Percentiles rank a stretch among this genome's conserved stretches.
These are phyloP conservation scores for Danio tinwini DNA, from an alignment of 2,797 vertebrate genomes.

Conservation along the genomic window DNA sequence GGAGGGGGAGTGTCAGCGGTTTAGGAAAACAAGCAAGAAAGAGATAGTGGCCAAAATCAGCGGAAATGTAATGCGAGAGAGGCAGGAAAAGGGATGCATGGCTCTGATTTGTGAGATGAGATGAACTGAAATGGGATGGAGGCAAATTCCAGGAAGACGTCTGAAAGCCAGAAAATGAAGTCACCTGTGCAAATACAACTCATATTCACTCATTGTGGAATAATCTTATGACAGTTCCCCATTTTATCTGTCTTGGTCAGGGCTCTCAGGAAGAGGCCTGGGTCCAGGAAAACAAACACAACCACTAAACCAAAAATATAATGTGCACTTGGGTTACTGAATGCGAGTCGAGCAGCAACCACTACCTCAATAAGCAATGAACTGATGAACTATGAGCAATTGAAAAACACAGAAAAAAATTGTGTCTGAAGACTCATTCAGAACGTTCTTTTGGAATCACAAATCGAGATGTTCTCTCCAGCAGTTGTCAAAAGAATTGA, in stretches of 20 bases:
- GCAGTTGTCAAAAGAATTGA: slow-evolving; percentile 52
- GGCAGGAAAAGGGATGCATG: slow-evolving; percentile 64
- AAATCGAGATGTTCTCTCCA: slow-evolving; percentile 1
- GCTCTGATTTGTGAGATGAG: slow-evolving; percentile 65
- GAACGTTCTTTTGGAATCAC: slow-evolving; percentile 6
- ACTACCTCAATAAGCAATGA: slow-evolving; percentile 34
- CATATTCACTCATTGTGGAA: slow-evolving; percentile 59
- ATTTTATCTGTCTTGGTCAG: slow-evolving; percentile 58
- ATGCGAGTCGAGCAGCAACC: slow-evolving; percentile 21
- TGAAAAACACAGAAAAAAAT: slow-evolving; percentile 42
- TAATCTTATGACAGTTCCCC: slow-evolving; percentile 53
- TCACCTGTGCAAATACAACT: slow-evolving; percentile 66
- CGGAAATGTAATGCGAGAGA: slow-evolving; percentile 63
- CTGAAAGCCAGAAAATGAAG: slow-evolving; percentile 56
- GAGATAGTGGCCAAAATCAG: slow-evolving; percentile 69
- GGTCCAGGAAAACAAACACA: slow-evolving; percentile 53
- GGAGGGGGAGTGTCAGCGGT: slow-evolving; percentile 61
- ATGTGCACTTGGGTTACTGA: slow-evolving; percentile 17
- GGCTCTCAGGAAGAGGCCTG: slow-evolving; percentile 49
- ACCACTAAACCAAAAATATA: slow-evolving; percentile 36
- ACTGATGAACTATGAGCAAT: slow-evolving; percentile 26
- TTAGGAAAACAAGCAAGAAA: slow-evolving; percentile 82
- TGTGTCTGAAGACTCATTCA: slow-evolving; percentile 25
- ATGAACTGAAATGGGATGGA: slow-evolving; percentile 56
- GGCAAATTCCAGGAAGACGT: slow-evolving; percentile 56